Base-by-base conservation (phyloP, 2,888 invertebrate species). In the Pammene fasciana region DNA sequence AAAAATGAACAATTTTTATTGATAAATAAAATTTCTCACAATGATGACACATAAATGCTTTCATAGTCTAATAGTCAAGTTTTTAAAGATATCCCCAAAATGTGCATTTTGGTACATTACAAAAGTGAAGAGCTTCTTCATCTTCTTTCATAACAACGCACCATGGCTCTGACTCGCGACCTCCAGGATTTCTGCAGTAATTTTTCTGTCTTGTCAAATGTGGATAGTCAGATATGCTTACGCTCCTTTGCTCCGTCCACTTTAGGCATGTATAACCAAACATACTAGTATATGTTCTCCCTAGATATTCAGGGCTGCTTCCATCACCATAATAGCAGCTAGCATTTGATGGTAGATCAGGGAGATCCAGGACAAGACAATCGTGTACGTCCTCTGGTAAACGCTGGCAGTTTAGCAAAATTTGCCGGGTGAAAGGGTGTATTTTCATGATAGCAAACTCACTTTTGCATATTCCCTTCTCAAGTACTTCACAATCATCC, bases 141-240 rank as follows among this genome's bases (percentile, higher is more conserved):
- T 13, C 52, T 11, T 7, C 26, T 0, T 13, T 6, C 13, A 34
- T 11, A 5, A 52, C 52, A 9, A 52, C 13, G 13, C 52, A 52
- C 52, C 52, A 52, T 13, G 52, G 52, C 13, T 8, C 26, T 3
- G 52, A n/a, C 13, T 16, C 4, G 0, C 0, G 14, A 13, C 52
- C 52, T 26, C 52, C 52, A 1, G 52, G 52, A 52, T 52, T 52
- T 34, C 52, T 52, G 13, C 52, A 52, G 52, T 52, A 52, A 34
- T 52, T 52, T 34, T 16, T 52, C 26, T 52, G 52, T 52, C 14
- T 52, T 34, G 11, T 6, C 26, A 52, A 11, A 26, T 26, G 13
- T 6, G 26, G 26, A 34, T 52, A 52, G 0, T 52, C 52, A 7
- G 52, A 4, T 11, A 34, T n/a, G 6, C 11, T 26, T 11, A 52